Evolutionary conservation across 2,113 vertebrate species (phyloP).

Genomic region (Chaetodon trifascialis): DNA sequence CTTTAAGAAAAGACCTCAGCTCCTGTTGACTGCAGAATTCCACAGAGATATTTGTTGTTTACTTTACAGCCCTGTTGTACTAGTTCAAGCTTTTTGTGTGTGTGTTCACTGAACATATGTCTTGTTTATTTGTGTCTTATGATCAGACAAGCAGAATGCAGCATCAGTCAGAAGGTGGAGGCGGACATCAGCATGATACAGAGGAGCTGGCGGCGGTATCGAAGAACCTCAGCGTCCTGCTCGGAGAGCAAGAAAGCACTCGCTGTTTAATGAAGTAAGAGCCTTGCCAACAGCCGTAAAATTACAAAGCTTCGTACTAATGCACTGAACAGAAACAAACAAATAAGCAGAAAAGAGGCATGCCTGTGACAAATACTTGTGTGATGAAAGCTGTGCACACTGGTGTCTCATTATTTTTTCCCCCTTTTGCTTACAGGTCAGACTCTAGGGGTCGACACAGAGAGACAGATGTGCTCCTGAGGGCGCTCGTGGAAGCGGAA

Average conservation of each 20-base stretch:
- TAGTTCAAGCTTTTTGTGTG: not conserved
- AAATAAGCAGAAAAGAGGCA: not conserved
- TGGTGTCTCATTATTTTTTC: not conserved
- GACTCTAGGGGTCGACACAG: conserved; percentile 83
- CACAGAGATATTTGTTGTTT: not conserved
- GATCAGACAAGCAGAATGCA: conserved; percentile 68
- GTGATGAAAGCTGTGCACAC: not conserved
- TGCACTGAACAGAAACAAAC: no score
- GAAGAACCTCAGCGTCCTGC: conserved; percentile 83
- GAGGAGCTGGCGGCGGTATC: conserved; percentile 84
- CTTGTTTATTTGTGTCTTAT: not conserved
- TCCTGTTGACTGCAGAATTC: not conserved
- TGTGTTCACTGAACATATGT: not conserved
- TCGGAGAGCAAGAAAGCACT: conserved; percentile 85
- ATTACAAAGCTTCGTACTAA: conserved; percentile 54
- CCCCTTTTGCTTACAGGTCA: not conserved
- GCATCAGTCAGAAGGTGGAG: conserved; percentile 21
- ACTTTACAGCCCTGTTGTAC: not conserved
- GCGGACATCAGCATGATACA: conserved; percentile 76
- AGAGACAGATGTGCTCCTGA: conserved; percentile 87
- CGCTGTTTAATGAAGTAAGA: conserved; percentile 84
- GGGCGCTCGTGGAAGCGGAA: conserved; percentile 90
- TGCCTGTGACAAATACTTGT: not conserved
- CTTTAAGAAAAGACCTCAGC: not conserved
- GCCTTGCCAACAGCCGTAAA: conserved; percentile 46